Conservation (phyloP, 2,888 invertebrate species). For the Operophtera brumata region DNA sequence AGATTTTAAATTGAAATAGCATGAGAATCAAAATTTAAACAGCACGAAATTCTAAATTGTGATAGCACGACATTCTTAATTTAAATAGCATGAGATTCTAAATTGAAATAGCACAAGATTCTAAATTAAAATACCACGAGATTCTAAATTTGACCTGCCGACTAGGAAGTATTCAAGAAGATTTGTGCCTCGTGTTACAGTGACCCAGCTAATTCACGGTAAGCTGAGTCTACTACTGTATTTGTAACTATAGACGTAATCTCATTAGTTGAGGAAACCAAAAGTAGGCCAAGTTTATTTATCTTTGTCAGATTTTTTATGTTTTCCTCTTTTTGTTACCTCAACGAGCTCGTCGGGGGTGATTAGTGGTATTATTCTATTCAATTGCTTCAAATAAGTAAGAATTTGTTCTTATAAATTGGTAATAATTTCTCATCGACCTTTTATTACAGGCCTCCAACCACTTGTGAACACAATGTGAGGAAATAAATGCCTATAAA, state of each 20-base stretch:
- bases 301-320: slow-evolving; percentile 32
- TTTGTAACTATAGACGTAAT: slow-evolving; percentile 27
- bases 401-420: slow-evolving; percentile 10
- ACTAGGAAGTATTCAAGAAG: no score
- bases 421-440: slow-evolving; percentile 9
- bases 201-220: neutral
- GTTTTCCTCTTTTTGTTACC: slow-evolving; percentile 26
- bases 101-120: no score
- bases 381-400: slow-evolving; percentile 9
- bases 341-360: slow-evolving; percentile 9
- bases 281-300: slow-evolving; percentile 33
- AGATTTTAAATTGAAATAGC: no score
- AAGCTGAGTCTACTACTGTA: slow-evolving; percentile 4
- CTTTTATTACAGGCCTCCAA: neutral
- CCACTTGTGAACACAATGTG: neutral
- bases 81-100: no score
- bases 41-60: no score
- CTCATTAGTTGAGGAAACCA: slow-evolving; percentile 28
- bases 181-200: neutral
- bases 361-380: slow-evolving; percentile 11
- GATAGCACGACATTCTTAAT: no score
- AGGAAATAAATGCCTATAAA: neutral
- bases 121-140: no score
- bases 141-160: no score
- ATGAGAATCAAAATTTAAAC: no score